Base-by-base conservation (phyloP, 2,113 vertebrate species). In the Tragelaphus imberbis region DNA sequence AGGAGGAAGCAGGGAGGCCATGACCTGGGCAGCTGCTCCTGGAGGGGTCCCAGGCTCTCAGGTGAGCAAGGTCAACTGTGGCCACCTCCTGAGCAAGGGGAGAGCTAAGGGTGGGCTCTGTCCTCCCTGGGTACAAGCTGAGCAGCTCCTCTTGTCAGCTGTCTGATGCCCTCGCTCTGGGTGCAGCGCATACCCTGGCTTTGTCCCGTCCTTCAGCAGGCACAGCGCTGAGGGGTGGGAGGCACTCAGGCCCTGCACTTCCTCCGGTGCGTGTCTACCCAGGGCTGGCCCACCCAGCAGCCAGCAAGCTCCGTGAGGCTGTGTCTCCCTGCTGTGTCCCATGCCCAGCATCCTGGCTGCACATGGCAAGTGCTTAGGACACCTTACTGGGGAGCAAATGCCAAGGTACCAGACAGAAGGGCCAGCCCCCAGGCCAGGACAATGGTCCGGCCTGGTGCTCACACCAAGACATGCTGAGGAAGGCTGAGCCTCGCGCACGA, bases 391-490 rank as follows among this genome's bases (percentile, higher is more conserved):
- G 16, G 12, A 49, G 27, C 0, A 9, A 55, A 7, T 2, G 25
- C 4, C 19, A 40, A 68, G 51, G 49, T 21, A 3, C 30, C 16
- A 25, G 33, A 21, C 6, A 6, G 23, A 25, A n/a, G 36, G 27
- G 55, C 59, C 23, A 15, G 63, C 5, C 7, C 49, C 61, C 19
- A 16, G 81, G 56, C 68, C 25, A 6, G 7, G 3, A 55, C 11
- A 19, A 25, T 0, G 33, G 36, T 40, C 23, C 0, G 7, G n/a
- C n/a, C 28, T 3, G 0, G 23, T 13, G 93, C 65, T 30, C 40
- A 21, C n/a, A 40, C 27, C 19, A 5, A 16, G 56, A 65, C 7
- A n/a, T 16, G 33, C 27, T 2, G 13, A 49, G 89, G 17, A 36
- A 55, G 58, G 12, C 59, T 7, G 51, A 5, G 8, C 12, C 16